A percentile compares a stretch with the other conserved stretches of the same genome.
phyloP scores from a whole-genome alignment of 2,797 vertebrate genomes.

The Sciurus carolinensis region DNA sequence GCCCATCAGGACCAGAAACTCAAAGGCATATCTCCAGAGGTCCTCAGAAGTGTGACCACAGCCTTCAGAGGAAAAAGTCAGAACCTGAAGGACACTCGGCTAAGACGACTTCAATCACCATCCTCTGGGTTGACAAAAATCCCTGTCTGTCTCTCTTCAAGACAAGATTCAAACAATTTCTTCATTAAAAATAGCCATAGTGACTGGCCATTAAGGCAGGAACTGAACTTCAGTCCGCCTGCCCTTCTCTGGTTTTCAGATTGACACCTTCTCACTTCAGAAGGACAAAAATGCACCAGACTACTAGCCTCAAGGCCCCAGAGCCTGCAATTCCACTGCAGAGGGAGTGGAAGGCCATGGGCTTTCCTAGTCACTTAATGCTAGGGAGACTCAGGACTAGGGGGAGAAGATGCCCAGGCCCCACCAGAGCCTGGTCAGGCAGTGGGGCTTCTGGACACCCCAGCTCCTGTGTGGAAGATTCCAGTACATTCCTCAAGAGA shows the following conservation, averaged over 20 bases:
- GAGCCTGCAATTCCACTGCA: background rate
- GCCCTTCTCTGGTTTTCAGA: slow-evolving; percentile 65
- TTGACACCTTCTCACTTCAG: slow-evolving; percentile 46
- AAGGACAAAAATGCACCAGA: background rate
- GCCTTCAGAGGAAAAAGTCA: slow-evolving; percentile 54
- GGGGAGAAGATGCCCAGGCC: background rate
- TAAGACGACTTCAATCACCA: background rate
- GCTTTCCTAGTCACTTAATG: background rate
- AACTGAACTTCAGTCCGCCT: background rate
- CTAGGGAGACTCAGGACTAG: background rate
- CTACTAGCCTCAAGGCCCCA: background rate
- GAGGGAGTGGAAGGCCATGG: too few species aligned
- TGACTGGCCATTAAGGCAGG: slow-evolving; percentile 64
- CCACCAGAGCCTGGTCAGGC: background rate
- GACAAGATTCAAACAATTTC: slow-evolving; percentile 41
- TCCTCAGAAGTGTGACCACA: background rate
- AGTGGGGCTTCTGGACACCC: rapidly evolving
- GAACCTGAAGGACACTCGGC: slow-evolving; percentile 17
- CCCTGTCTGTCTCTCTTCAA: slow-evolving; percentile 27
- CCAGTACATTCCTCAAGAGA: too few species aligned
- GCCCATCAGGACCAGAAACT: too few species aligned
- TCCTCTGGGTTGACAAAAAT: background rate
- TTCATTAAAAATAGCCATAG: slow-evolving; percentile 71
- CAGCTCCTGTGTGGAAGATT: background rate
- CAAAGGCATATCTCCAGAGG: background rate